Base-by-base conservation (phyloP, 2,113 vertebrate species). In the Lophochroa leadbeateri region DNA sequence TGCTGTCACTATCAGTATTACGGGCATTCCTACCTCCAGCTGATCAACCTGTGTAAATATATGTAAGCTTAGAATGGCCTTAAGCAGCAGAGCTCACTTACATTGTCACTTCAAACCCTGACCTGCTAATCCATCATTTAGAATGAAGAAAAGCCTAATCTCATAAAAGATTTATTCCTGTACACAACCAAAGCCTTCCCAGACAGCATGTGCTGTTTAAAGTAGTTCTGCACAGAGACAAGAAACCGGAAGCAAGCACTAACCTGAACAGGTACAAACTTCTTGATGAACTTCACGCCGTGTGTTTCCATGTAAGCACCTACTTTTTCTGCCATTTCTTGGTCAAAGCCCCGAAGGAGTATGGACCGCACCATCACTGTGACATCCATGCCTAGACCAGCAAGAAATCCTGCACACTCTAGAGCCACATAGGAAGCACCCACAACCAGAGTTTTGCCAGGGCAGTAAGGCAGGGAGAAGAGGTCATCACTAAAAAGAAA, bases 391-490 rank as follows among this genome's bases (percentile, higher is more conserved):
- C 99, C 99, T 29, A 99, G 85, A 17, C 99, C 98, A 4, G 98
- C 99, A 65, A 99, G 98, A 94, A 99, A 99, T 20, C 99, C 99
- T 0, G 99, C 99, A n/a, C 99, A 99, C 91, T 99, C 99, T 96
- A 99, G 97, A 28, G 99, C 99, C 64, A 99, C 99, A 0, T 99
- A 99, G 3, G 99, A 99, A 1, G 99, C 99, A 8, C 99, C 99
- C 44, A 99, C 96, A 46, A 99, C 98, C 61, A 99, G 96, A 4
- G 99, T 99, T 96, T 99, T 99, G 25, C 99, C 99, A 37, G 99
- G 99, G 94, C 99, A 99, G 96, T 99, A 98, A 29, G 98, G 93
- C 97, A 99, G 95, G 2, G 99, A 99, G 94, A 99, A 99, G 55
- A 99, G 98, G 95, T 99, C 99, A 63, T 99, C 99, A 21, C 99